These are phyloP conservation scores for Chlorocebus sabaeus DNA, from an alignment of 2,113 vertebrate species.

Conservation along the genomic window DNA sequence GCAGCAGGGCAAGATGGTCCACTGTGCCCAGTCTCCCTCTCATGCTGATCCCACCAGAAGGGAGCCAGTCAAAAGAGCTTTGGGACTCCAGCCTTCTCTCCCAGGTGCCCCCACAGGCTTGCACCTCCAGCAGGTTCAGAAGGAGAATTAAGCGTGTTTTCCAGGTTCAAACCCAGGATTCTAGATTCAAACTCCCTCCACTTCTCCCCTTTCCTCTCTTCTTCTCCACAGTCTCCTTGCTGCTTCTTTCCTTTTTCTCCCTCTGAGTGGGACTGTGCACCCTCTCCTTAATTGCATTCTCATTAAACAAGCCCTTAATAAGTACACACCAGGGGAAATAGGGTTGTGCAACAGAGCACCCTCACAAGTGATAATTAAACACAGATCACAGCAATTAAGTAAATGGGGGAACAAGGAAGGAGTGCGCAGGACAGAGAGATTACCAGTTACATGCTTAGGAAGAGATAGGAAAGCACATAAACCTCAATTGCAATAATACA, in stretches of 20 bases:
- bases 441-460: neutral
- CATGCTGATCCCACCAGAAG: neutral
- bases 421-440: constrained; percentile 24
- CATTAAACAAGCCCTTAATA: constrained; percentile 68
- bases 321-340: constrained; percentile 63
- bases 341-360: constrained; percentile 41
- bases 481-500: neutral
- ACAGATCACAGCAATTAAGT: constrained; percentile 71
- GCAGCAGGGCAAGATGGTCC: neutral
- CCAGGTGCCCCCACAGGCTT: neutral
- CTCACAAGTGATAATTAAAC: constrained; percentile 72
- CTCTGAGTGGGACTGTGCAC: constrained; percentile 38
- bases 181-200: neutral
- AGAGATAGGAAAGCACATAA: neutral
- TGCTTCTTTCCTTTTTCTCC: neutral
- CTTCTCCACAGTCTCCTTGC: neutral
- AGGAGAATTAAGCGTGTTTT: neutral
- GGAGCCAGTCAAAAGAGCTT: neutral
- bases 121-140: neutral
- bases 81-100: neutral
- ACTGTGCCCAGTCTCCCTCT: neutral
- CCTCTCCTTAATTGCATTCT: constrained; percentile 45
- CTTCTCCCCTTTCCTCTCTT: neutral
- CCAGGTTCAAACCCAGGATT: neutral
- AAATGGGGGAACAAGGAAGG: constrained; percentile 55